phyloP scores from a whole-genome alignment of 2,888 invertebrate species.

The Dione juno region DNA sequence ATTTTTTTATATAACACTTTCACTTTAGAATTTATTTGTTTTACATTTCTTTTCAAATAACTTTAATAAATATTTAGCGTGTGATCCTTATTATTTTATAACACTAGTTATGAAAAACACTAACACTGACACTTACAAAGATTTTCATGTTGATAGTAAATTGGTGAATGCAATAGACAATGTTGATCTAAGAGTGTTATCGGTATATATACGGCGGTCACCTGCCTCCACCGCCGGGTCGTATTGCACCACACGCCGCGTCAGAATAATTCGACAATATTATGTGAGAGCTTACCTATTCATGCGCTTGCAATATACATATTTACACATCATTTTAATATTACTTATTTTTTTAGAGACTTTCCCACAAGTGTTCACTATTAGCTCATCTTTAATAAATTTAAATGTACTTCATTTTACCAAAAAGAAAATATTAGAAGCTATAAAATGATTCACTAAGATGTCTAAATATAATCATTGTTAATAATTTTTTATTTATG shows the following conservation, averaged over 20 bases:
- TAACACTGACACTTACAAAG: conserved; percentile 77
- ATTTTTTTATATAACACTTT: neutral
- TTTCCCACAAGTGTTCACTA: conserved; percentile 8
- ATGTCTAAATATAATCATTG: too few relatives aligned
- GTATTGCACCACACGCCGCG: conserved; percentile 74
- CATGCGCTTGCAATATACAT: conserved; percentile 63
- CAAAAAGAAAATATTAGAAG: too few relatives aligned
- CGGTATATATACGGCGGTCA: conserved; percentile 75
- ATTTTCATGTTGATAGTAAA: conserved; percentile 76
- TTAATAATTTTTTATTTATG: too few relatives aligned
- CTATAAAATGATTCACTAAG: too few relatives aligned
- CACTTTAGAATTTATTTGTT: neutral
- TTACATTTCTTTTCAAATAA: neutral
- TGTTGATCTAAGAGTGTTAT: conserved; percentile 73
- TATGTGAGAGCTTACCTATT: conserved; percentile 62
- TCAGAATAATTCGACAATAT: conserved; percentile 73
- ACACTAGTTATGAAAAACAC: conserved; percentile 49
- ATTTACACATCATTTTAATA: conserved; percentile 44
- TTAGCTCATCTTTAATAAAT: neutral
- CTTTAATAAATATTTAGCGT: neutral
- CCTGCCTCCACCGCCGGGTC: conserved; percentile 73
- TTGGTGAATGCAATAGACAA: conserved; percentile 76
- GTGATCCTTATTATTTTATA: neutral
- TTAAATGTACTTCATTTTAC: too few relatives aligned
- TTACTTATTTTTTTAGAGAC: conserved; percentile 20